These are phyloP conservation scores for Eupithecia inturbata DNA, from an alignment of 2,888 invertebrate genomes.

Conservation along the genomic window DNA sequence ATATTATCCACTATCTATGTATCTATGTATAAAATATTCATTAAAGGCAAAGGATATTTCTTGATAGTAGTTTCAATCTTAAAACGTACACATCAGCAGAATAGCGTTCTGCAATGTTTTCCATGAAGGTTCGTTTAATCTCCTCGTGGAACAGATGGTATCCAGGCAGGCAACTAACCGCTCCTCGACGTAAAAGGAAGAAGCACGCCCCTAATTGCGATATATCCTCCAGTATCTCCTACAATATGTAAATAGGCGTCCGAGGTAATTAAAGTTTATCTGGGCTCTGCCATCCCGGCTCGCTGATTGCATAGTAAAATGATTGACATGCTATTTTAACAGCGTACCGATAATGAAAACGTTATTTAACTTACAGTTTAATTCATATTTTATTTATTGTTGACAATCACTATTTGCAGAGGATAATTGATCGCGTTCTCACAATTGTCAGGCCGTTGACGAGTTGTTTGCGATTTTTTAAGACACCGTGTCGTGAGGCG, in stretches of 20 bases:
- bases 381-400: constrained; percentile 77
- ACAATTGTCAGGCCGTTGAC: constrained; percentile 79
- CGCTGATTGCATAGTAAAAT: constrained; percentile 80
- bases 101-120: constrained; percentile 52
- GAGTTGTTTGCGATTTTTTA: constrained; percentile 77
- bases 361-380: constrained; percentile 67
- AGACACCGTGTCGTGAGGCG: constrained; percentile 64
- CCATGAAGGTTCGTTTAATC: constrained; percentile 67
- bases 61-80: constrained; percentile 11
- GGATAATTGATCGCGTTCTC: constrained; percentile 83
- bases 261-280: constrained; percentile 83
- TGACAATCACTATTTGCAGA: constrained; percentile 81
- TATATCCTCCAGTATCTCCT: constrained; percentile 77
- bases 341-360: constrained; percentile 78
- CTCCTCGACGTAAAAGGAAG: constrained; percentile 76
- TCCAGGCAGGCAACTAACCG: constrained; percentile 67
- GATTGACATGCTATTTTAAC: constrained; percentile 82
- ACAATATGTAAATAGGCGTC: constrained; percentile 82
- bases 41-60: constrained; percentile 21
- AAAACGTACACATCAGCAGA: not conserved
- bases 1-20: constrained; percentile 5
- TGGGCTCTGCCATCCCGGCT: constrained; percentile 69
- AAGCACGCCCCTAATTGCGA: constrained; percentile 80
- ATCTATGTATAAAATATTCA: constrained; percentile 23
- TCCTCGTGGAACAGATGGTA: constrained; percentile 76